Conservation (phyloP, 2,113 vertebrate genomes). For the Tachycineta bicolor region DNA sequence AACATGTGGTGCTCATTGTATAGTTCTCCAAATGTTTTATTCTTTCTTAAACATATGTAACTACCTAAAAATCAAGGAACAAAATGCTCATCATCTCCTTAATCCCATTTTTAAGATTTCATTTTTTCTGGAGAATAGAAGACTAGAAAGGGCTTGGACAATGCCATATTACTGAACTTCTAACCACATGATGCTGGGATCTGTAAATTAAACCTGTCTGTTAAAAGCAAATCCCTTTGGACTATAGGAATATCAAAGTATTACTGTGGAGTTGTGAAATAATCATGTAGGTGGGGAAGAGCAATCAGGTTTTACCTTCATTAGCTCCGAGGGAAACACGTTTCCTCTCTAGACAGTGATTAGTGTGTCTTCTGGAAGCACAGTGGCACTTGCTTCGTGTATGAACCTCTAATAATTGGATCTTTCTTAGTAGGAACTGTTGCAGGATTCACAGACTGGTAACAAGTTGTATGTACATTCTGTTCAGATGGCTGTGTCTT, state of each 20-base stretch:
- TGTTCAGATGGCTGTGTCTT: not conserved
- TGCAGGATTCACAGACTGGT: not conserved
- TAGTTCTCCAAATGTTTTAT: not conserved
- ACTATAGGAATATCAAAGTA: not conserved
- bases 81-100: not conserved
- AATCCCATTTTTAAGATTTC: not conserved
- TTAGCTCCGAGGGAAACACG: slow-evolving; percentile 54
- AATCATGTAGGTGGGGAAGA: slow-evolving; percentile 42
- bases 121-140: not conserved
- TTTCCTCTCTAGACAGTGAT: slow-evolving; percentile 42
- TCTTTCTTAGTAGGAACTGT: not conserved
- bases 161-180: not conserved
- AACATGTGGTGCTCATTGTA: not conserved
- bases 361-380: not conserved
- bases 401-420: not conserved
- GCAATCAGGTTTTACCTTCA: slow-evolving; percentile 28
- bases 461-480: not conserved
- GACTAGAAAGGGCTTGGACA: not conserved
- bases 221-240: slow-evolving; percentile 45
- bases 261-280: not conserved
- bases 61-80: not conserved
- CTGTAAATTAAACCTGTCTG: slow-evolving; percentile 75
- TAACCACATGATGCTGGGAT: slow-evolving; percentile 40
- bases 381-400: not conserved
- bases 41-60: not conserved